Evolutionary conservation across 2,888 invertebrate species (phyloP), one percentile per base, ranked within the genome.

Genomic region (Cryptus viduatorius): DNA sequence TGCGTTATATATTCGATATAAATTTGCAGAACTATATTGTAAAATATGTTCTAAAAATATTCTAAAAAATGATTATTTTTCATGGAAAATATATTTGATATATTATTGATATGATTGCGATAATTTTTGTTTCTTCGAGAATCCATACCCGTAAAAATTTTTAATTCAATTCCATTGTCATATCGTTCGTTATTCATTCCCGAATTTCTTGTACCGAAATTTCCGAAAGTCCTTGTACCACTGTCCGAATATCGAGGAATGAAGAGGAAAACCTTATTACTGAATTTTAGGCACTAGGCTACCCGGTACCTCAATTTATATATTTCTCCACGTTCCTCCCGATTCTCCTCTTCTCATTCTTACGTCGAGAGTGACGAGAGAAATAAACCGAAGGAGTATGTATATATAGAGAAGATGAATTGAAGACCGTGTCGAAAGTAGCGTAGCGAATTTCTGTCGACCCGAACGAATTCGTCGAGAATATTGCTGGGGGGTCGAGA

Each of bases 401-500:
- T 56, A 56, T 16, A 53, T n/a, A 37, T 67, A 29, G 48, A 48
- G 50, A 29, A 31, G 64, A 72, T 48, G 75, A 84, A 84, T 82
- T 67, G 84, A 89, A 87, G 85, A 86, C 86, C 87, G 87, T 88
- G 88, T 88, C 89, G 89, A 90, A 91, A 90, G 82, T 89, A 90
- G 92, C 92, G 91, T 91, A 77, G 89, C 91, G 87, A 93, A 92
- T 92, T 89, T 85, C 87, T 90, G 89, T 90, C 90, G 89, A 92
- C 91, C 92, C 89, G 89, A 92, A 91, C 92, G 91, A 92, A 92
- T 92, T 83, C 87, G 89, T 91, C 88, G 90, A 91, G 89, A 90
- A 86, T 79, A 76, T 91, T 73, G 86, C 89, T 87, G 88, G 88
- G 90, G 87, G 77, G 83, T 79, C 79, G 79, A 78, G 82, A 14